Conservation (phyloP, 1,140 invertebrate species). For the Drosophila auraria region DNA sequence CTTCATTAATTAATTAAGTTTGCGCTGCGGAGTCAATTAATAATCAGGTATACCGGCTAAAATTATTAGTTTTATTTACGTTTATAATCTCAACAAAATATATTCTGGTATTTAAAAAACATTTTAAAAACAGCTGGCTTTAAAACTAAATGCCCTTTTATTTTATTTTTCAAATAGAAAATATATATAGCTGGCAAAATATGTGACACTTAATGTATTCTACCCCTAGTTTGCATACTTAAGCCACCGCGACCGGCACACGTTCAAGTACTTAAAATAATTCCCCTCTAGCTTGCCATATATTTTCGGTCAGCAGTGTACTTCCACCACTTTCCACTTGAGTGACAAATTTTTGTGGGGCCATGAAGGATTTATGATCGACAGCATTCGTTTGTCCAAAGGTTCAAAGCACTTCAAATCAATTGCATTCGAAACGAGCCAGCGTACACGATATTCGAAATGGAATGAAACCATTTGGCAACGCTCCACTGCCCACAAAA, state of each 20-base stretch:
- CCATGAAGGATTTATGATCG: slow-evolving; percentile 72
- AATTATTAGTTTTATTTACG: too few species aligned
- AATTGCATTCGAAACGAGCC: slow-evolving; percentile 34
- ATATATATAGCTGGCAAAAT: not conserved
- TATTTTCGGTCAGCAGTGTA: slow-evolving; percentile 25
- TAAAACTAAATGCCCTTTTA: not conserved
- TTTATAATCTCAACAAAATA: not conserved
- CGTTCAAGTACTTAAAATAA: not conserved
- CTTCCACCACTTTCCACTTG: slow-evolving; percentile 68
- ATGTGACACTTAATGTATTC: not conserved
- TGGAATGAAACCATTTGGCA: slow-evolving; percentile 47
- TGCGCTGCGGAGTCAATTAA: not conserved
- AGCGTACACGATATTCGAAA: slow-evolving; percentile 33
- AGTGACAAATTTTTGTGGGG: slow-evolving; percentile 43
- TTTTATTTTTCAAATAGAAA: not conserved
- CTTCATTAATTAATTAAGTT: slow-evolving; percentile 2
- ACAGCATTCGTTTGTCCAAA: slow-evolving; percentile 35
- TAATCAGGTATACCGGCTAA: not conserved
- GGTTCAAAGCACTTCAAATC: slow-evolving; percentile 56
- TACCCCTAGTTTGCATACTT: not conserved
- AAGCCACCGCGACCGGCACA: not conserved
- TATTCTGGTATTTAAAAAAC: not conserved
- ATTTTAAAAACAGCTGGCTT: not conserved
- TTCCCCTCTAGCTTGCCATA: not conserved
- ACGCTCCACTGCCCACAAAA: slow-evolving; percentile 57